Evolutionary conservation across 2,888 invertebrate species (phyloP), one percentile per base, ranked within the genome.

Genomic region (Meta bourneti): DNA sequence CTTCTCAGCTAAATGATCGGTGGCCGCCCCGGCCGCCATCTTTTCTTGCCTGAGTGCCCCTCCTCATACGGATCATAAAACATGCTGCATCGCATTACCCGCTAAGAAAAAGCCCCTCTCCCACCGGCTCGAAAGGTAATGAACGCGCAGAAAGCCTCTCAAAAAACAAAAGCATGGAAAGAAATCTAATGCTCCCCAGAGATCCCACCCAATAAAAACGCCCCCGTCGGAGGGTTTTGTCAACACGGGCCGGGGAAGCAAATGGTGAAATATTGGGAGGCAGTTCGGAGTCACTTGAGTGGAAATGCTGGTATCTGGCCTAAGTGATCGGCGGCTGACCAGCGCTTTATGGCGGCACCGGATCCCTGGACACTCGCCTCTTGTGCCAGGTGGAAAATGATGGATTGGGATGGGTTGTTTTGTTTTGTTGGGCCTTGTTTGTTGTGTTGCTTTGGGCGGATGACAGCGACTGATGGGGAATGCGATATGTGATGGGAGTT

Each of bases 181-280:
- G 51, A 70, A n/a, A 83, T 72, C 72, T 83, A 83, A 72, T 52
- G 83, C 20, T 72, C 83, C 83, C 83, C 7, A 0, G 74, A 34
- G 83, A 72, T 72, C 51, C 69, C 19, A 54, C 69, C 54, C 86
- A 70, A 79, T 80, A 80, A 79, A 87, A 87, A 72, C 61, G 54
- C 78, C 34, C 70, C 70, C 78, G 86, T 61, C 20, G 74, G 86
- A 86, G 87, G 80, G 87, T 87, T 87, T 87, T 87, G 87, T 87
- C 87, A 79, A 87, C 86, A 86, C 78, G 48, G 85, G 48, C 20
- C 69, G 77, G 9, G 70, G 8, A 34, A 48, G 48, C 86, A 86
- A 86, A 86, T 86, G 86, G 87, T 80, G 87, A 87, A 87, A 80
- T 87, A 87, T 87, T 52, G 54, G 87, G 79, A 72, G 79, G 52